Conservation (phyloP, 2,113 vertebrate species). For the Rhinopomastus cyanomelas region DNA sequence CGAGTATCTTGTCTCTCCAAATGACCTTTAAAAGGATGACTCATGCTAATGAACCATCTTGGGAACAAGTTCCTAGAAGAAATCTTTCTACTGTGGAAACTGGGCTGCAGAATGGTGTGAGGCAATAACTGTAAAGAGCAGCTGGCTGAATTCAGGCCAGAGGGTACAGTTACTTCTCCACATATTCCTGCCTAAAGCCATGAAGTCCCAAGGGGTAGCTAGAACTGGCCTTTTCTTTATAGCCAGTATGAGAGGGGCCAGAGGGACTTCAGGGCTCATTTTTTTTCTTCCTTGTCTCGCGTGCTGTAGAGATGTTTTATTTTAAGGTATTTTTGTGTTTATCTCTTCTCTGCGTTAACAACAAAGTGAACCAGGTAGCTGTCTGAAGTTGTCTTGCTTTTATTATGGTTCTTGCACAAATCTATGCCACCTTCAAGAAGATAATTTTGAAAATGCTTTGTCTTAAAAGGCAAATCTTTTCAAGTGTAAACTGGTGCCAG, state of each 20-base stretch:
- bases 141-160: background rate
- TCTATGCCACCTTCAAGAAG: background rate
- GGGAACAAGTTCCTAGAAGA: background rate
- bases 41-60: background rate
- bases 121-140: background rate
- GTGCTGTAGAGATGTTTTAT: background rate
- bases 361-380: background rate
- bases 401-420: background rate
- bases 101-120: background rate
- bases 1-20: background rate
- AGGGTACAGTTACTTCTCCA: background rate
- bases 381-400: background rate
- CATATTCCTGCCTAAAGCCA: background rate
- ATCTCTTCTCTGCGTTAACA: background rate
- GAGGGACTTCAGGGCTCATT: background rate
- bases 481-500: background rate
- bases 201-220: background rate
- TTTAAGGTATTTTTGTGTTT: background rate
- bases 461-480: background rate
- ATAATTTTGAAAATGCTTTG: background rate
- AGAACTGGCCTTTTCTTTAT: background rate
- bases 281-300: background rate
- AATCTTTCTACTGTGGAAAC: background rate
- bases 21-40: background rate
- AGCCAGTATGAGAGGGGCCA: background rate